Conservation (phyloP, 35 echinoderm and acorn worm species). For the Amphiura filiformis region DNA sequence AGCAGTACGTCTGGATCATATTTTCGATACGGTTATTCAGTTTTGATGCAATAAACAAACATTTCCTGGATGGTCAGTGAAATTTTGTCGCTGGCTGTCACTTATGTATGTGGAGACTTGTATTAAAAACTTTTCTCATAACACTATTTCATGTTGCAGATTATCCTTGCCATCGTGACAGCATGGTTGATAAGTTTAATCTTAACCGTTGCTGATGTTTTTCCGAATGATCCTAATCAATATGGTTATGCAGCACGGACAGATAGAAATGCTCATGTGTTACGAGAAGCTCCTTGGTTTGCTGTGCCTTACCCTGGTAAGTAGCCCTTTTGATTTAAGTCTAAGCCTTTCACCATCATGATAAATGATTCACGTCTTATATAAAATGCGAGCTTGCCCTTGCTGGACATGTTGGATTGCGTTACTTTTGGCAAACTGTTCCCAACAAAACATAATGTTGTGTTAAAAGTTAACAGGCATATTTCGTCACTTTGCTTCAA, state of each 20-base stretch:
- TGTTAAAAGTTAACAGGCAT: no score
- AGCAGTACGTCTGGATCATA: background rate
- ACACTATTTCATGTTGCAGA: constrained; percentile 25
- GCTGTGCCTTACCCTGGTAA: constrained; percentile 90
- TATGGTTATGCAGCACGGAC: constrained; percentile 88
- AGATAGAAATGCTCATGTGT: constrained; percentile 53
- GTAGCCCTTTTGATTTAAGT: no score
- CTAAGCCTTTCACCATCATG: no score
- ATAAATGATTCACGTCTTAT: no score
- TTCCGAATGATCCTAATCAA: constrained; percentile 51
- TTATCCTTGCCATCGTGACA: constrained; percentile 71
- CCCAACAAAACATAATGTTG: no score
- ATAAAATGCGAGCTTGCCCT: no score
- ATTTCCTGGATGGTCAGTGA: no score
- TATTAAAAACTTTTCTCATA: background rate
- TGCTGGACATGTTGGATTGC: no score
- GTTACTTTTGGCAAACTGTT: no score
- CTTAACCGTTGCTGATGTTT: constrained; percentile 66
- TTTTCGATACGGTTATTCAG: background rate
- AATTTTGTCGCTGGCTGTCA: no score
- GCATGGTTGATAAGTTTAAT: constrained; percentile 67
- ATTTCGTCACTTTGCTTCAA: no score
- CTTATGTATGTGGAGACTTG: no score
- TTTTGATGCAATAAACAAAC: background rate
- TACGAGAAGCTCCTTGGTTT: constrained; percentile 69